Evolutionary conservation across 1,140 invertebrate genomes (phyloP), one percentile per base, ranked within the genome.

Genomic region (Pogonognathellus flavescens): DNA sequence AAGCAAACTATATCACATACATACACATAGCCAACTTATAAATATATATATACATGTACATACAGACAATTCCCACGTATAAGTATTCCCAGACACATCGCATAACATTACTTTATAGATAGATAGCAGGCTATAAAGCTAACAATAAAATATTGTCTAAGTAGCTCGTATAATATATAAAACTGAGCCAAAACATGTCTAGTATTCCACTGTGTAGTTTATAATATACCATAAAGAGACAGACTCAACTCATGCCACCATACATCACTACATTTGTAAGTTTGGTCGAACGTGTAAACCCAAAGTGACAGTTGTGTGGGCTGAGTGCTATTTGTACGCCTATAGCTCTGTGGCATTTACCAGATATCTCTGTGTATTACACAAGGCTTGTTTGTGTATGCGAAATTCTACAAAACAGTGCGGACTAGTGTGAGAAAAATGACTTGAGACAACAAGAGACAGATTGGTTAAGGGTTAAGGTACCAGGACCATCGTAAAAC

Each of bases 361-460:
- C 22, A 41, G 31, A 41, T 1, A 41, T 41, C 1, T 41, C 2
- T 41, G 20, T 25, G 9, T 66, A 25, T 25, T 11, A 4, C 6
- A 25, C 9, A 10, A 13, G 18, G n/a, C n/a, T 41, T 18, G 62
- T 66, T 11, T 66, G n/a, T 66, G 20, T 31, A 66, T 66, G 62
- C 22, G 20, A 66, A 41, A 41, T 41, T 41, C 2, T 41, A 41
- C 2, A 41, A 41, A 41, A 5, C 25, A 70, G 66, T 22, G 10
- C 22, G 11, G 22, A 31, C 1, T 18, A 18, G 70, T 81, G 80
- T 57, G 80, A 53, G 55, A 57, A 81, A 81, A 57, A 81, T 11
- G 80, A 14, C 18, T 81, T 81, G 80, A 81, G 80, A 81, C 80
- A 57, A 81, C 50, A 81, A 81, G 50, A 53, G 80, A 81, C 80